Conservation (phyloP, 2,888 invertebrate species). For the Gastracanthus pulcherrimus region DNA sequence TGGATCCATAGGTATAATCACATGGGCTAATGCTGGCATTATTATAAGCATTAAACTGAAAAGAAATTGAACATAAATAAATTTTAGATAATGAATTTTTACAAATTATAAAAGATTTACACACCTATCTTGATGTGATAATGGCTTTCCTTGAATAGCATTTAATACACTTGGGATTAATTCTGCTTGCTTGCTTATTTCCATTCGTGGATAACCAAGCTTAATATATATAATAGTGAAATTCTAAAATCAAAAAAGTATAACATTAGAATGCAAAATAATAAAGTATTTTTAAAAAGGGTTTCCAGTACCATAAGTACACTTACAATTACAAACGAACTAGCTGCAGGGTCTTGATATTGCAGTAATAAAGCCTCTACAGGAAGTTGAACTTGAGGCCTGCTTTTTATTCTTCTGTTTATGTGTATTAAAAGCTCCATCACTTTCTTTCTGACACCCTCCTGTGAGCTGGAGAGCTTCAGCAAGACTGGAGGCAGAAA, state of each 20-base stretch:
- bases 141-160: constrained; percentile 89
- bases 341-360: constrained; percentile 87
- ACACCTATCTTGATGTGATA: constrained; percentile 90
- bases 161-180: constrained; percentile 87
- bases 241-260: constrained; percentile 82
- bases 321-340: constrained; percentile 88
- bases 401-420: constrained; percentile 92
- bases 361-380: constrained; percentile 89
- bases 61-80: constrained; percentile 57
- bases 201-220: constrained; percentile 91
- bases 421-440: constrained; percentile 95
- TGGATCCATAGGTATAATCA: constrained; percentile 83
- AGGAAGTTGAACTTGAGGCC: constrained; percentile 90
- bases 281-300: not conserved
- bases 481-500: constrained; percentile 93
- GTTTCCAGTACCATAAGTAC: constrained; percentile 57
- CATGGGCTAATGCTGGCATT: constrained; percentile 87
- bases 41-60: constrained; percentile 88
- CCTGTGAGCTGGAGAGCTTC: constrained; percentile 93
- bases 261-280: constrained; percentile 53
- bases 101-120: constrained; percentile 13
- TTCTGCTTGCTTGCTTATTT: constrained; percentile 85
- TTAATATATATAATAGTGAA: constrained; percentile 96
- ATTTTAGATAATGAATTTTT: constrained; percentile 13
- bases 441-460: constrained; percentile 90